Evolutionary conservation across 2,888 invertebrate species (phyloP).

Genomic region (Craniophora ligustri): DNA sequence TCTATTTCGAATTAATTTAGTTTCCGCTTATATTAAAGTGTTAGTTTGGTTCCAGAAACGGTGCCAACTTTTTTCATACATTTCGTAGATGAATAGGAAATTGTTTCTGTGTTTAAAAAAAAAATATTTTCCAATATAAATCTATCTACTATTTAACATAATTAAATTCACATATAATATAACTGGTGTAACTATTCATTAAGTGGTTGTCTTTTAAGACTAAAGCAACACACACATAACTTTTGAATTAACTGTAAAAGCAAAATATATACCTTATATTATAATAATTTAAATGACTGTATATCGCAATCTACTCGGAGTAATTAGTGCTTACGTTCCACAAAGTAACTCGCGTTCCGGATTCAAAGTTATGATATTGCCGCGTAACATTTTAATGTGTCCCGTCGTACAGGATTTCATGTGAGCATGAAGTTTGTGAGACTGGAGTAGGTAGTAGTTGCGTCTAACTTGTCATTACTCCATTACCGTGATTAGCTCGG

Average conservation of each 20-base stretch:
- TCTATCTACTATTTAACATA: too few relatives aligned
- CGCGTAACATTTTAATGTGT: constrained; percentile 64
- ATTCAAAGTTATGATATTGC: constrained; percentile 50
- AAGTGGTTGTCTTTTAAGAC: too few relatives aligned
- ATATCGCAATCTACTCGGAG: constrained; percentile 26
- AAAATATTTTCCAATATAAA: too few relatives aligned
- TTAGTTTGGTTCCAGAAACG: background rate
- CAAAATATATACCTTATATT: constrained; percentile 9
- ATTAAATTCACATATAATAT: too few relatives aligned
- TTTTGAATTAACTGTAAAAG: constrained; percentile 1
- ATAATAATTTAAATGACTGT: constrained; percentile 27
- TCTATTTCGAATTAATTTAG: too few relatives aligned
- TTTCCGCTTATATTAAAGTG: background rate
- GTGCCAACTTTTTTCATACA: constrained; percentile 11
- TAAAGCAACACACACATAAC: too few relatives aligned
- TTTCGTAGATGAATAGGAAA: background rate
- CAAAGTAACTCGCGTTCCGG: constrained; percentile 44
- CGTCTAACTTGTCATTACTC: constrained; percentile 80
- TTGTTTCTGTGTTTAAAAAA: too few relatives aligned
- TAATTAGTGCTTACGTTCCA: constrained; percentile 34
- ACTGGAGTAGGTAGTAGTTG: constrained; percentile 61
- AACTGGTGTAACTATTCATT: too few relatives aligned
- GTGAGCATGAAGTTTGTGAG: constrained; percentile 60
- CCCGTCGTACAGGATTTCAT: constrained; percentile 50
- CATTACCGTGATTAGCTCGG: constrained; percentile 80